phyloP scores from a whole-genome alignment of 2,888 invertebrate species.

The Pecten maximus region DNA sequence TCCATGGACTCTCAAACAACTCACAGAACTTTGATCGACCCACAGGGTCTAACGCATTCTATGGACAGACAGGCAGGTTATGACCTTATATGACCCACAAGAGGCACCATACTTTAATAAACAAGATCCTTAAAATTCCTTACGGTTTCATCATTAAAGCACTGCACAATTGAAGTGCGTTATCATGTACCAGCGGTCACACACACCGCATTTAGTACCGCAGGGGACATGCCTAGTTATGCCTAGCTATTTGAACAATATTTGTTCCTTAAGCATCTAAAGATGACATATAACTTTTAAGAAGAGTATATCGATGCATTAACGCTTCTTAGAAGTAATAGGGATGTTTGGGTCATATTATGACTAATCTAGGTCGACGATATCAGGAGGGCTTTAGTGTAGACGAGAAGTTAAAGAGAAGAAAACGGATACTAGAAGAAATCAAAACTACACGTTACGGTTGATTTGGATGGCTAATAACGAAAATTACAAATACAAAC shows the following conservation, averaged over 20 bases:
- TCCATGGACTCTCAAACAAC: neutral
- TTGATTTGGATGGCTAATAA: neutral
- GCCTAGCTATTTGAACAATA: neutral
- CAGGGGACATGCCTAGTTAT: neutral
- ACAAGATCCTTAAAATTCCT: slow-evolving; percentile 18
- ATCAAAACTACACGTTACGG: neutral
- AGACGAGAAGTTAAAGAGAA: neutral
- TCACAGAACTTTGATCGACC: neutral
- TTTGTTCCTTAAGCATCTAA: neutral
- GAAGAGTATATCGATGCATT: no score
- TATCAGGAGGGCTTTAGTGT: neutral
- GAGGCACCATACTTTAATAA: neutral
- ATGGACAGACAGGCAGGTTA: neutral
- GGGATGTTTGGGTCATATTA: no score
- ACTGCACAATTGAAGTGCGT: neutral
- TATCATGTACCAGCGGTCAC: neutral
- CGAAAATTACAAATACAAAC: neutral
- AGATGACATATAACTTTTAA: no score
- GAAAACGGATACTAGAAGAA: neutral
- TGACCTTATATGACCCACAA: neutral
- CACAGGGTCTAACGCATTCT: neutral
- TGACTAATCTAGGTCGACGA: neutral
- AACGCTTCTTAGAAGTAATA: no score
- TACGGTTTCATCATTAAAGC: neutral
- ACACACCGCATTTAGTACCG: neutral